A percentile compares a stretch with the other conserved stretches of the same genome.
These are phyloP conservation scores for Gallinago media DNA, from an alignment of 2,113 vertebrate species.

Conservation along the genomic window DNA sequence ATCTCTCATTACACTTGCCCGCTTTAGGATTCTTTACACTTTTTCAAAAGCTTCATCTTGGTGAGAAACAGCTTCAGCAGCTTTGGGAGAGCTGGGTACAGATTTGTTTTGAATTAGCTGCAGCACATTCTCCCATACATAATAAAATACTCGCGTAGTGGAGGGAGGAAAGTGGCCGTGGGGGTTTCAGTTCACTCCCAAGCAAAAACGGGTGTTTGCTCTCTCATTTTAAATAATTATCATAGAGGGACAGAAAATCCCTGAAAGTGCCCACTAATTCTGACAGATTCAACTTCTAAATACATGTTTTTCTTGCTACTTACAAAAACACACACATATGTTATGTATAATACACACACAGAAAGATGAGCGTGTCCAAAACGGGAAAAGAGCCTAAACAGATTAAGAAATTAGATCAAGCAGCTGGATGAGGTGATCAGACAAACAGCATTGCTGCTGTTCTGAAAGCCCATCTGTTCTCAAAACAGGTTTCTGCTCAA, in stretches of 20 bases:
- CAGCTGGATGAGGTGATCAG: not conserved
- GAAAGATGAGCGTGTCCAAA: not conserved
- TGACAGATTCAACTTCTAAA: not conserved
- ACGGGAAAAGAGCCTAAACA: not conserved
- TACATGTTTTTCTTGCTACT: not conserved
- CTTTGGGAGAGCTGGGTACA: not conserved
- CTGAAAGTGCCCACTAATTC: not conserved
- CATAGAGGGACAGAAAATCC: not conserved
- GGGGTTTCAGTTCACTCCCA: not conserved
- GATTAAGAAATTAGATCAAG: not conserved
- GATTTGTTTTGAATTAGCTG: conserved; percentile 19
- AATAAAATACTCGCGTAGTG: not conserved
- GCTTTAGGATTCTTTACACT: not conserved
- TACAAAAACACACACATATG: not conserved
- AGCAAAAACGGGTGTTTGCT: not conserved
- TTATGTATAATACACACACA: not conserved
- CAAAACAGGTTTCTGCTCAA: not conserved
- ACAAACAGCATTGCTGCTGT: not conserved
- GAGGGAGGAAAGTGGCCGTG: not conserved
- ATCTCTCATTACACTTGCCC: not conserved
- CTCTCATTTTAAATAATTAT: not conserved
- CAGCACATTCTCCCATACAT: not conserved
- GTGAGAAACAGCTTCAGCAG: not conserved
- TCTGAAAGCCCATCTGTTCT: not conserved
- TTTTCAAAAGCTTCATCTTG: not conserved